These are phyloP conservation scores for Eulithis testata DNA, from an alignment of 2,888 invertebrate species.

Conservation along the genomic window DNA sequence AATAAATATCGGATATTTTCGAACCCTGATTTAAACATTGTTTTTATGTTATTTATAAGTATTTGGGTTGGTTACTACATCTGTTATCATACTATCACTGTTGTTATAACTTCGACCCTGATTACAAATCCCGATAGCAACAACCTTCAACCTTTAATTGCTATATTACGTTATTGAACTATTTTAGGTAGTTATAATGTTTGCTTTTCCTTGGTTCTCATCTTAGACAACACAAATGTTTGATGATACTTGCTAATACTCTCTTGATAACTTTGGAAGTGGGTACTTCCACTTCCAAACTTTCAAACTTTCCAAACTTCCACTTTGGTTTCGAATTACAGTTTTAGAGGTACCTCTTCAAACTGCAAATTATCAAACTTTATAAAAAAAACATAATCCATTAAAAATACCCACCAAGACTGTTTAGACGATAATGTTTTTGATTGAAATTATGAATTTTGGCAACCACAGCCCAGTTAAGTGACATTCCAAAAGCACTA, in stretches of 20 bases:
- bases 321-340: too few species aligned
- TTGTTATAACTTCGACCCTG: slow-evolving; percentile 8
- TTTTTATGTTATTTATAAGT: not conserved
- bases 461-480: not conserved
- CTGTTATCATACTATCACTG: slow-evolving; percentile 5
- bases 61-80: slow-evolving; percentile 5
- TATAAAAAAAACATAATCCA: too few species aligned
- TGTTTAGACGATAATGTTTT: not conserved
- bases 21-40: too few species aligned
- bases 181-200: not conserved
- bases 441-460: not conserved
- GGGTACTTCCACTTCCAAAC: too few species aligned
- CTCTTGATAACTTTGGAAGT: too few species aligned
- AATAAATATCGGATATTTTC: too few species aligned
- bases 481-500: slow-evolving; percentile 24
- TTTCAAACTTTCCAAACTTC: too few species aligned
- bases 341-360: too few species aligned
- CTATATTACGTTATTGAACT: slow-evolving; percentile 21
- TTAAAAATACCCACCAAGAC: too few species aligned
- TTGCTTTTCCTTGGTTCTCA: not conserved
- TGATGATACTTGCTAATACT: too few species aligned
- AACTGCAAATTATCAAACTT: too few species aligned
- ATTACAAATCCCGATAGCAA: slow-evolving; percentile 12
- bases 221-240: not conserved
- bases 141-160: slow-evolving; percentile 25